Conservation (phyloP, 2,113 vertebrate genomes). For the Paramormyrops kingsleyae region DNA sequence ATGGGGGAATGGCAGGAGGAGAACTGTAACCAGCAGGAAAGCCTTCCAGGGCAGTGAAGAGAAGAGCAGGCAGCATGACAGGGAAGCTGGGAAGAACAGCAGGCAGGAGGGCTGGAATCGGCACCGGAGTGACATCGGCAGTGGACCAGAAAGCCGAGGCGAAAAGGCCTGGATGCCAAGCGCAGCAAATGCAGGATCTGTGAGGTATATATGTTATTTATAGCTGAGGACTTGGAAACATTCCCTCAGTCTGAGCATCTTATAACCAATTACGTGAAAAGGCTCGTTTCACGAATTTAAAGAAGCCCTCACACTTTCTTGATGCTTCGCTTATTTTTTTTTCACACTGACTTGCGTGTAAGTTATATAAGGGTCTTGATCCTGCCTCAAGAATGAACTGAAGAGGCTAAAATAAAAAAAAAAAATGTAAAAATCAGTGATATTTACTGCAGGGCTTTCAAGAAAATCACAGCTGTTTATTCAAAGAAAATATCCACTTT, state of each 20-base stretch:
- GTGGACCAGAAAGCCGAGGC: background rate
- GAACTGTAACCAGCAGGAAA: background rate
- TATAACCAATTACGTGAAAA: background rate
- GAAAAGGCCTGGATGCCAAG: background rate
- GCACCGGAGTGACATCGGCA: background rate
- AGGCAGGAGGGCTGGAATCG: background rate
- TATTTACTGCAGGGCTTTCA: background rate
- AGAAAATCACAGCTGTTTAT: background rate
- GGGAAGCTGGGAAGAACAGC: background rate
- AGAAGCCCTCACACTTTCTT: background rate
- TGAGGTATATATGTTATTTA: background rate
- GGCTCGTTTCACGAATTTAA: slow-evolving; percentile 1
- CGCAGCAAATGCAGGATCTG: background rate
- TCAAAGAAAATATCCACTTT: background rate
- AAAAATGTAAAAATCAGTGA: background rate
- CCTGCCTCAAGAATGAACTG: background rate
- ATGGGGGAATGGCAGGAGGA: background rate
- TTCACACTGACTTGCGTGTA: background rate
- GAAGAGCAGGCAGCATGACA: background rate
- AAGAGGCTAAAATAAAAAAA: background rate
- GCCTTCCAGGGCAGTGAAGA: background rate
- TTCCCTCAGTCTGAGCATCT: background rate
- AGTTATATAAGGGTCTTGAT: background rate
- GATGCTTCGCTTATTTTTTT: background rate
- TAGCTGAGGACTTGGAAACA: background rate